A percentile compares a stretch with the other conserved stretches of the same genome.
Conservation (phyloP, 2,113 vertebrate genomes). For the Pachyramphus minor region DNA sequence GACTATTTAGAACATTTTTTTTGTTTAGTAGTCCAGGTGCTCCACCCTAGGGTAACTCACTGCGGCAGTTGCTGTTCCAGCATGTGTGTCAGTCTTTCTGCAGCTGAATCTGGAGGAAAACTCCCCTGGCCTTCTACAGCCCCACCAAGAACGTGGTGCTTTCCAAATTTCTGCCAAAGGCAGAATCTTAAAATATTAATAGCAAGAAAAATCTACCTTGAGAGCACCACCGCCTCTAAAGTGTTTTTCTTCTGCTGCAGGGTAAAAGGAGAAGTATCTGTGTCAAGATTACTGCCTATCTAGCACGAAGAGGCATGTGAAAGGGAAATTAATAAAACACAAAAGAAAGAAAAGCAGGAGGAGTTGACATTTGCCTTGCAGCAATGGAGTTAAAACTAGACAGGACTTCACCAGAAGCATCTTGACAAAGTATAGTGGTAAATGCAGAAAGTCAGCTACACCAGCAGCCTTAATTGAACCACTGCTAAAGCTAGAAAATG, state of each 20-base stretch:
- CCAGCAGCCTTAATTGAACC: not conserved
- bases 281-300: not conserved
- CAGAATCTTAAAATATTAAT: not conserved
- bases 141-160: not conserved
- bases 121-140: not conserved
- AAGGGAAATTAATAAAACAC: not conserved
- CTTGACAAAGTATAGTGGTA: not conserved
- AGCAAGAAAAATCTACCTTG: not conserved
- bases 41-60: not conserved
- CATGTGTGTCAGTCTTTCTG: not conserved
- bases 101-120: not conserved
- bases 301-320: not conserved
- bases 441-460: not conserved
- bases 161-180: not conserved
- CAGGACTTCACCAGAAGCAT: not conserved
- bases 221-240: not conserved
- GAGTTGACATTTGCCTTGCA: not conserved
- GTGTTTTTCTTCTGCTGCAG: not conserved
- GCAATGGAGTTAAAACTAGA: not conserved
- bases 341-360: not conserved
- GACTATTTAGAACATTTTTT: not conserved
- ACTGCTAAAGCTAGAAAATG: not conserved
- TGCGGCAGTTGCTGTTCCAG: not conserved
- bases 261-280: not conserved
- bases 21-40: not conserved